These are phyloP conservation scores for Drosophila varians DNA, from an alignment of 1,140 invertebrate species.

Conservation along the genomic window DNA sequence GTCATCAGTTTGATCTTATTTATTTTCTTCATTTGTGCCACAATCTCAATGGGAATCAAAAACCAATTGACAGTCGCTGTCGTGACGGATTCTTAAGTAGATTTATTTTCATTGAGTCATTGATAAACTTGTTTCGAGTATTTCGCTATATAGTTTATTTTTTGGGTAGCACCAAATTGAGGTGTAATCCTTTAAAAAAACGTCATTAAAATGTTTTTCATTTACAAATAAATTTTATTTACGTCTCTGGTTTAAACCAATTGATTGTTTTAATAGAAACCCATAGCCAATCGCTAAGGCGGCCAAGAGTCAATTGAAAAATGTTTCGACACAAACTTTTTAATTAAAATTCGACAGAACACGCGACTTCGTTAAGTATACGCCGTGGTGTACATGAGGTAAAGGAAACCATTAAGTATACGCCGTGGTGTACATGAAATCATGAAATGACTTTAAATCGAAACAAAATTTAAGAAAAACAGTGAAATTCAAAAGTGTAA, in stretches of 20 bases:
- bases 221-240: not conserved
- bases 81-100: constrained; percentile 20
- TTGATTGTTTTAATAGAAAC: constrained; percentile 37
- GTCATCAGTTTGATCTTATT: constrained; percentile 27
- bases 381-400: not conserved
- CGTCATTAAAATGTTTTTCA: not conserved
- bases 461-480: constrained; percentile 12
- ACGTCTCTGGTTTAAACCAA: not conserved
- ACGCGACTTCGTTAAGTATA: not conserved
- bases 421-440: too few species aligned
- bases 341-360: constrained; percentile 32
- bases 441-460: too few species aligned
- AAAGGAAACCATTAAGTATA: too few species aligned
- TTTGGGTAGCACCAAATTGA: not conserved
- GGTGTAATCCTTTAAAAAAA: not conserved
- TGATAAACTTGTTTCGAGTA: constrained; percentile 34
- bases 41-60: constrained; percentile 25
- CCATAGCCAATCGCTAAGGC: constrained; percentile 9
- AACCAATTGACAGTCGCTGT: constrained; percentile 28
- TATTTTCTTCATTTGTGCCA: constrained; percentile 3
- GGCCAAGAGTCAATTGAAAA: constrained; percentile 15
- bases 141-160: not conserved
- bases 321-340: constrained; percentile 13
- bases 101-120: constrained; percentile 37
- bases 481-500: constrained; percentile 9